phyloP scores from a whole-genome alignment of 2,888 invertebrate genomes.

The Eupithecia abbreviata region DNA sequence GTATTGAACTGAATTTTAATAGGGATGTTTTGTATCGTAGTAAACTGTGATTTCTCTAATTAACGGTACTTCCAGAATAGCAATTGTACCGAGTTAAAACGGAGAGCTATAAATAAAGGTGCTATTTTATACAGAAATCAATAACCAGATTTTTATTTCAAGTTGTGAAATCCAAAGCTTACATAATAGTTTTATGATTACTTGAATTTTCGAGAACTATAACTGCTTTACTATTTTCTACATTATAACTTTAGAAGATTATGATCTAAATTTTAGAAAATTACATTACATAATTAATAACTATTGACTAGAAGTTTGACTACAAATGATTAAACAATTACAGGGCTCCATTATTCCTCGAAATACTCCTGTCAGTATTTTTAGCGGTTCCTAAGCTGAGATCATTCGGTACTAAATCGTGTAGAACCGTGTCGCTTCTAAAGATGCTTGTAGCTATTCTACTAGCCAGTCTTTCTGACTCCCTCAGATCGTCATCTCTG shows the following conservation, averaged over 20 bases:
- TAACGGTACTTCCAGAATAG: background rate
- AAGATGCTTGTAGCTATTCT: constrained; percentile 78
- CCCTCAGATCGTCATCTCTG: constrained; percentile 77
- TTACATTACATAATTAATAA: constrained; percentile 28
- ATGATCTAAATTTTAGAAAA: constrained; percentile 36
- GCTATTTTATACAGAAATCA: constrained; percentile 43
- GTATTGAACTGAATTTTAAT: background rate
- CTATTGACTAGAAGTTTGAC: constrained; percentile 41
- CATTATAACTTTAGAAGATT: constrained; percentile 13
- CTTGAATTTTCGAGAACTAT: constrained; percentile 29
- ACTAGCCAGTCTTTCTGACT: constrained; percentile 73
- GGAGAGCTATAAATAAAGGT: constrained; percentile 50
- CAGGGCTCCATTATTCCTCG: constrained; percentile 66
- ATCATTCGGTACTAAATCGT: constrained; percentile 79
- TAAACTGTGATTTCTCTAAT: constrained; percentile 39
- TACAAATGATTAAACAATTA: constrained; percentile 46
- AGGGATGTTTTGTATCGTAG: background rate
- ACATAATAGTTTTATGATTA: constrained; percentile 18
- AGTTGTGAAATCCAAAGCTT: constrained; percentile 19
- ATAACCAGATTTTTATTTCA: constrained; percentile 15
- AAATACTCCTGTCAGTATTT: constrained; percentile 61
- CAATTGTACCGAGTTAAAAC: constrained; percentile 2
- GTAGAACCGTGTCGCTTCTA: constrained; percentile 73
- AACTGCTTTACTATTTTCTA: constrained; percentile 36
- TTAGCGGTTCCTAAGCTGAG: constrained; percentile 72